These are phyloP conservation scores for Platyura marginata DNA, from an alignment of 1,140 invertebrate species.

Conservation along the genomic window DNA sequence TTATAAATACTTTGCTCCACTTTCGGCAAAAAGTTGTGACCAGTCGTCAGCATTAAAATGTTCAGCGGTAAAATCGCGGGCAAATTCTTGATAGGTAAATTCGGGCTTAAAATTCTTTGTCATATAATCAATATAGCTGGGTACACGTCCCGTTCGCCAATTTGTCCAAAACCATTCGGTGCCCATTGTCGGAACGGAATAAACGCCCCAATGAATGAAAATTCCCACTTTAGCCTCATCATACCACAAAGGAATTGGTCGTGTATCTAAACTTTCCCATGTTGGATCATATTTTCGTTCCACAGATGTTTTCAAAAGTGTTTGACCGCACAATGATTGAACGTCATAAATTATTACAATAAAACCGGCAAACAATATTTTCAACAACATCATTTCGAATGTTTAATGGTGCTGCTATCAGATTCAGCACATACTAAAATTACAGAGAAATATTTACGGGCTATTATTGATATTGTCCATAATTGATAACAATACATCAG, in stretches of 20 bases:
- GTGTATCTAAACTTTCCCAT: constrained; percentile 68
- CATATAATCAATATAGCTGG: constrained; percentile 44
- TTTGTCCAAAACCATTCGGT: constrained; percentile 79
- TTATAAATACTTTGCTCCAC: constrained; percentile 53
- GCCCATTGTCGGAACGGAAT: constrained; percentile 66
- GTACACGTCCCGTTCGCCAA: constrained; percentile 36
- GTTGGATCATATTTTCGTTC: constrained; percentile 32
- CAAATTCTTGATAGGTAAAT: constrained; percentile 78
- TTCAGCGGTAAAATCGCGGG: constrained; percentile 57
- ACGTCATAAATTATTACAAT: too few relatives aligned
- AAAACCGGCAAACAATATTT: too few relatives aligned
- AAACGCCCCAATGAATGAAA: constrained; percentile 89
- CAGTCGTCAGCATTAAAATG: constrained; percentile 62
- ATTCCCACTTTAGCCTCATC: constrained; percentile 82
- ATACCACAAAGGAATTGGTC: constrained; percentile 74
- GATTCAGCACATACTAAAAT: too few relatives aligned
- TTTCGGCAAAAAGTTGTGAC: constrained; percentile 50
- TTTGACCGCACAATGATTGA: too few relatives aligned
- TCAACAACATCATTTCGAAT: too few relatives aligned
- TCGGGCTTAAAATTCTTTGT: constrained; percentile 51
- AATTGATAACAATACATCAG: too few relatives aligned
- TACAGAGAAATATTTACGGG: too few relatives aligned
- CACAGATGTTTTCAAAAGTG: too few relatives aligned
- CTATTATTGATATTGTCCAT: too few relatives aligned
- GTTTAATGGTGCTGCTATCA: too few relatives aligned